These are phyloP conservation scores for Nematolebias whitei DNA, from an alignment of 2,113 vertebrate genomes.

Conservation along the genomic window DNA sequence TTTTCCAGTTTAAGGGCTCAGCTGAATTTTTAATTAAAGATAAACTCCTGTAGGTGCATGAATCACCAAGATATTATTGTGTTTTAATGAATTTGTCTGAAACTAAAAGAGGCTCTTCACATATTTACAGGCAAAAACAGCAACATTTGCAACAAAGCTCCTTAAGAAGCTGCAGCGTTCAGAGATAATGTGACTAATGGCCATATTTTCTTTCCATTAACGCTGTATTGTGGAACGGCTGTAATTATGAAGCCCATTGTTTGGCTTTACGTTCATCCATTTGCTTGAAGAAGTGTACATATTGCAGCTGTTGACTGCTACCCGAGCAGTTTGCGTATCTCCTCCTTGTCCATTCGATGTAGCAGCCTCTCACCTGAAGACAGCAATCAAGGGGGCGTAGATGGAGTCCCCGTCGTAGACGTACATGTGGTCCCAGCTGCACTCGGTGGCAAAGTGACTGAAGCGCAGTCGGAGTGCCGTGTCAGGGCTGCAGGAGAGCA, in stretches of 20 bases:
- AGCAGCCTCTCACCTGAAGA: conserved; percentile 83
- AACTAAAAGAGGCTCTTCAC: conserved; percentile 14
- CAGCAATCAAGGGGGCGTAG: conserved; percentile 90
- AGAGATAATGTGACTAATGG: conserved; percentile 31
- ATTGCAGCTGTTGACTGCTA: conserved; percentile 13
- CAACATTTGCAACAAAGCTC: conserved; percentile 15
- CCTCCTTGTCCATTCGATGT: not conserved
- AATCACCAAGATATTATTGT: conserved; percentile 23
- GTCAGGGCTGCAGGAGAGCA: conserved; percentile 80
- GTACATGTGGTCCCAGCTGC: conserved; percentile 96
- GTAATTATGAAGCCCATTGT: conserved; percentile 46
- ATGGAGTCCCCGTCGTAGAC: conserved; percentile 94
- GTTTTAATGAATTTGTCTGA: conserved; percentile 37
- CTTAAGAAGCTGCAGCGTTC: conserved; percentile 3
- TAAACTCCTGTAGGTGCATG: conserved; percentile 15
- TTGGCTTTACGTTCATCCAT: conserved; percentile 14
- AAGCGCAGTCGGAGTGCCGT: conserved; percentile 90
- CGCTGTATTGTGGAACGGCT: conserved; percentile 3
- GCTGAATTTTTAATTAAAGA: conserved; percentile 7
- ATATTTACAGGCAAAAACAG: not conserved
- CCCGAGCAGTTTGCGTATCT: conserved; percentile 32
- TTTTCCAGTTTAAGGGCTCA: too few relatives aligned
- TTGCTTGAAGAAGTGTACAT: conserved; percentile 24
- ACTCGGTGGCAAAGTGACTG: conserved; percentile 94
- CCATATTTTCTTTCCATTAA: conserved; percentile 33